Evolutionary conservation across 2,888 invertebrate genomes (phyloP).

Genomic region (Phalangium opilio): DNA sequence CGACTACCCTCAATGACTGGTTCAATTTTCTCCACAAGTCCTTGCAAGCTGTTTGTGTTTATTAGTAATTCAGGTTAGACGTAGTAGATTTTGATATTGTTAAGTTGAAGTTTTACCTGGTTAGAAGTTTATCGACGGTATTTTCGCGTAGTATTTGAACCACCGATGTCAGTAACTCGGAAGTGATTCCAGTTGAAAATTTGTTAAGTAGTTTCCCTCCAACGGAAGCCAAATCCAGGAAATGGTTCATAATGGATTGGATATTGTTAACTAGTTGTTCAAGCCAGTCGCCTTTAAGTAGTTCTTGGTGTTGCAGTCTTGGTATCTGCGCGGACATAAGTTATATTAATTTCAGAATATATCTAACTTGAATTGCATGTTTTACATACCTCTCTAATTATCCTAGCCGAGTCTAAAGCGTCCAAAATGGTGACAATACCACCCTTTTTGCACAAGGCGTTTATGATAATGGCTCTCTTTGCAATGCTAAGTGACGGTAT

Average conservation of each 20-base stretch:
- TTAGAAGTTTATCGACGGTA: slow-evolving; percentile 1
- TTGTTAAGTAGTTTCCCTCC: background rate
- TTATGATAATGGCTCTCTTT: background rate
- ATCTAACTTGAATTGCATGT: background rate
- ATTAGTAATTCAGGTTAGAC: background rate
- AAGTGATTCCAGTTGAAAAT: background rate
- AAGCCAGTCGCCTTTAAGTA: background rate
- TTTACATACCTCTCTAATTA: background rate
- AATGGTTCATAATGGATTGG: background rate
- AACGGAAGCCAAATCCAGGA: background rate
- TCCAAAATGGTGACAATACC: background rate
- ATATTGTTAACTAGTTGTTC: background rate
- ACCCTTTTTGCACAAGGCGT: slow-evolving; percentile 1
- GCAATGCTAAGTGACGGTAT: too few relatives aligned
- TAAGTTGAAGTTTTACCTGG: background rate
- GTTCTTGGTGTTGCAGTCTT: background rate
- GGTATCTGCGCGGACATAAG: background rate
- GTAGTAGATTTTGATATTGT: too few relatives aligned
- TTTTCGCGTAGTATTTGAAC: background rate
- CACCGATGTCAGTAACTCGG: background rate
- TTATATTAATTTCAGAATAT: background rate
- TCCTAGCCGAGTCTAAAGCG: background rate
- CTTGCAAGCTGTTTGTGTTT: background rate
- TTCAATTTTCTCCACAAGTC: slow-evolving; percentile 3
- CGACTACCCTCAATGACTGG: slow-evolving; percentile 12